Base-by-base conservation (phyloP, 2,888 invertebrate species). In the Deroplatys truncata region DNA sequence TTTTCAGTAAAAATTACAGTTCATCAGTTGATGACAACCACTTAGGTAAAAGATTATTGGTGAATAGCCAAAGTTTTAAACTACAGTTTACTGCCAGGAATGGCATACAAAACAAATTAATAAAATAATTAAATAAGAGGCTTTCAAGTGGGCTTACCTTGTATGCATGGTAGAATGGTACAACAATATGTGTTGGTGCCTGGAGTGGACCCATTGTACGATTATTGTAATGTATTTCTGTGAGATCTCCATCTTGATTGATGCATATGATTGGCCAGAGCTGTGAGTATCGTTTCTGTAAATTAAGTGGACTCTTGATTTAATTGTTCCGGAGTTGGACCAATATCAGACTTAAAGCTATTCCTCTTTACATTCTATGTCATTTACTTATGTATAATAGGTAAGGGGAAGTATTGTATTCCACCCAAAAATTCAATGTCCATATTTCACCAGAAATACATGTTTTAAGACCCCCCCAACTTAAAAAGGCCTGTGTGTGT, bases 161-260 rank as follows among this genome's bases (percentile, higher is more conserved):
- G 89, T 92, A 93, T 16, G 93, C 93, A 89, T 92, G 92, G 91
- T 93, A 93, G 90, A 93, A 93, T 25, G 92, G 92, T 56, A 92
- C 91, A 13, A 93, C 92, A 28, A 92, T 91, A 91, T 92, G 92
- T n/a, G 91, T 91, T 20, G 93, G 93, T 16, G 92, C 92, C 91
- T 93, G 92, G 13, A 93, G 91, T 9, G 93, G 92, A 72, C 92
- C 92, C 93, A 93, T 93, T 13, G 93, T 93, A 29, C 92, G 91
- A 85, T 92, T 92, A 89, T 92, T 93, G 90, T 92, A 92, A 91
- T 93, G 93, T 29, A 93, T 92, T 91, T 93, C 93, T 28, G 91
- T 91, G 13, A 93, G 90, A 72, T 92, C 92, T 16, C 92, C 92
- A 82, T 92, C 92, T 86, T 92, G 91, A 89, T 92, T 92, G 10